Percentiles rank a stretch among this genome's conserved stretches.
These are phyloP conservation scores for Mustela erminea DNA, from an alignment of 2,797 vertebrate species.

Conservation along the genomic window DNA sequence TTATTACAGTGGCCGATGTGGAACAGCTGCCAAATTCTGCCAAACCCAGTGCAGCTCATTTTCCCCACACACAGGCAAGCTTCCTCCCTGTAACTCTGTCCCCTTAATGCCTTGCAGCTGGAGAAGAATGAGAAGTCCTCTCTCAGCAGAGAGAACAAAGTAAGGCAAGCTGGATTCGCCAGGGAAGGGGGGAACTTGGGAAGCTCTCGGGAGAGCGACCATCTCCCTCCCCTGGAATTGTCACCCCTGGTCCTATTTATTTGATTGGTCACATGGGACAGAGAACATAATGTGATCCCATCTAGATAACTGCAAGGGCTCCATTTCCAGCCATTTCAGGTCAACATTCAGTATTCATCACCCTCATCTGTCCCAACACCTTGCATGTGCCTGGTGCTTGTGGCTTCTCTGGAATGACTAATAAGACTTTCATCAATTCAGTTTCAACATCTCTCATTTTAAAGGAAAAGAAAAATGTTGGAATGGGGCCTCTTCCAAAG, in stretches of 20 bases:
- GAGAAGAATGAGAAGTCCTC: neutral
- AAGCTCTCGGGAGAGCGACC: neutral
- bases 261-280: neutral
- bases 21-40: constrained; percentile 25
- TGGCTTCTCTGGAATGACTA: constrained; percentile 23
- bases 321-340: neutral
- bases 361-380: neutral
- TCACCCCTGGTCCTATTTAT: neutral
- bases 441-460: constrained; percentile 18
- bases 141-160: constrained; percentile 3
- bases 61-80: neutral
- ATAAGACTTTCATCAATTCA: constrained; percentile 47
- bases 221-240: neutral
- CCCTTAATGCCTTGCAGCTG: neutral
- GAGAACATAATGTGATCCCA: neutral
- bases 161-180: neutral
- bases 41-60: neutral
- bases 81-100: neutral
- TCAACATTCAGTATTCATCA: neutral
- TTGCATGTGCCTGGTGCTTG: neutral
- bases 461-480: constrained; percentile 36
- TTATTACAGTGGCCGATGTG: neutral
- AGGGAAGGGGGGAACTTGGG: neutral
- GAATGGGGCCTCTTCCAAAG: neutral
- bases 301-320: neutral